Evolutionary conservation across 2,113 vertebrate species (phyloP).

Genomic region (Sprattus sprattus): DNA sequence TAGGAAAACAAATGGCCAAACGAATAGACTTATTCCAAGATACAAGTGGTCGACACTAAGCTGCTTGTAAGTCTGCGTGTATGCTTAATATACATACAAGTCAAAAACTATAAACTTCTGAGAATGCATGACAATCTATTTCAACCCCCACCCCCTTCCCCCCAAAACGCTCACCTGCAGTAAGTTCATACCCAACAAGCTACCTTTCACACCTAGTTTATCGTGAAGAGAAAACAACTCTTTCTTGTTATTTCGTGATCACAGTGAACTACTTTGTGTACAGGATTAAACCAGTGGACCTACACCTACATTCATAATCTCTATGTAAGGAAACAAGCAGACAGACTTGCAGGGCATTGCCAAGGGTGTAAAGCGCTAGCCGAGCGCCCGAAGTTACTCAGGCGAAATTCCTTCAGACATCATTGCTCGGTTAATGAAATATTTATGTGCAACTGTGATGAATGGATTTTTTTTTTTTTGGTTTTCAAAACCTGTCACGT

Average conservation of each 20-base stretch:
- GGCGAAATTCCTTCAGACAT: neutral
- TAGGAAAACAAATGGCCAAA: too few relatives aligned
- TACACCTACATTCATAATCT: neutral
- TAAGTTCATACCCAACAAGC: neutral
- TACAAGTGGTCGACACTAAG: too few relatives aligned
- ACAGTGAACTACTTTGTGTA: neutral
- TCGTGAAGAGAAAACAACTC: neutral
- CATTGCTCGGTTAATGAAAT: neutral
- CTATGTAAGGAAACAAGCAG: too few relatives aligned
- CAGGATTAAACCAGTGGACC: neutral
- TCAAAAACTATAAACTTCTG: neutral
- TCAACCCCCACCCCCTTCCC: neutral
- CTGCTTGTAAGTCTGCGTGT: too few relatives aligned
- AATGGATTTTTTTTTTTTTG: neutral
- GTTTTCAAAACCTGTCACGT: conserved; percentile 18
- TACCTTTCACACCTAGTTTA: neutral
- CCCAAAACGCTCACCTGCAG: neutral
- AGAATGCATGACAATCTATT: neutral
- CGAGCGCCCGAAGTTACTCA: neutral
- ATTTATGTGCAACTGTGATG: neutral
- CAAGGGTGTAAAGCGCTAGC: neutral
- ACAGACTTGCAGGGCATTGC: neutral
- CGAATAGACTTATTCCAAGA: too few relatives aligned
- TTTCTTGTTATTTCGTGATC: neutral
- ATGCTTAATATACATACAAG: neutral